phyloP scores from a whole-genome alignment of 2,888 invertebrate genomes.

The Seira sanloemensis region DNA sequence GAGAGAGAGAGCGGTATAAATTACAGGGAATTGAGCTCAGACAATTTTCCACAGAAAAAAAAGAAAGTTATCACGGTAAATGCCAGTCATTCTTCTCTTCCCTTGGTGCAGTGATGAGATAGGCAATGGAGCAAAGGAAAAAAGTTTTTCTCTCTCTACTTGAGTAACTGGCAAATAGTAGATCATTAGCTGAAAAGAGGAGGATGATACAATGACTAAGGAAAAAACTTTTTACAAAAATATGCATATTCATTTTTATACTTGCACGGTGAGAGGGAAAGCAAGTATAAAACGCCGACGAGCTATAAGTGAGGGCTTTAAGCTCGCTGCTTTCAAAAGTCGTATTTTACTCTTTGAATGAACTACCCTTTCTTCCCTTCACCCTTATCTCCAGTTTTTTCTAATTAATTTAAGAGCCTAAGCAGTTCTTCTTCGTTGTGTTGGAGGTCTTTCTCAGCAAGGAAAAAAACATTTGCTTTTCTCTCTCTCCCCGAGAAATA shows the following conservation, averaged over 20 bases:
- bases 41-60: neutral
- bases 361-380: conserved; percentile 53
- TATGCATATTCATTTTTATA: conserved; percentile 14
- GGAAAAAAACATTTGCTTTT: neutral
- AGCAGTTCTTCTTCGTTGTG: conserved; percentile 20
- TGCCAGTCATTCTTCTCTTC: conserved; percentile 10
- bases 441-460: too few relatives aligned
- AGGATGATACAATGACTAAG: conserved; percentile 13
- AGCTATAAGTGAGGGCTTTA: neutral
- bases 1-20: too few relatives aligned
- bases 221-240: conserved; percentile 2
- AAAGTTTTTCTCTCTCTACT: conserved; percentile 17
- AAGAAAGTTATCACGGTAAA: conserved; percentile 2
- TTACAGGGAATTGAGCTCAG: neutral
- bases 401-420: conserved; percentile 74
- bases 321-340: neutral
- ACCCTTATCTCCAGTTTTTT: conserved; percentile 72
- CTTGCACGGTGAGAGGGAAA: neutral
- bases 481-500: neutral
- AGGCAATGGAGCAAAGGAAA: conserved; percentile 36
- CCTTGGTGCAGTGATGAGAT: conserved; percentile 23
- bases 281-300: neutral
- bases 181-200: conserved; percentile 37
- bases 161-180: conserved; percentile 32
- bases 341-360: conserved; percentile 12